A percentile compares a stretch with the other conserved stretches of the same genome.
Evolutionary conservation across 2,797 vertebrate species (phyloP).

Genomic region (Pipistrellus pipistrellus): DNA sequence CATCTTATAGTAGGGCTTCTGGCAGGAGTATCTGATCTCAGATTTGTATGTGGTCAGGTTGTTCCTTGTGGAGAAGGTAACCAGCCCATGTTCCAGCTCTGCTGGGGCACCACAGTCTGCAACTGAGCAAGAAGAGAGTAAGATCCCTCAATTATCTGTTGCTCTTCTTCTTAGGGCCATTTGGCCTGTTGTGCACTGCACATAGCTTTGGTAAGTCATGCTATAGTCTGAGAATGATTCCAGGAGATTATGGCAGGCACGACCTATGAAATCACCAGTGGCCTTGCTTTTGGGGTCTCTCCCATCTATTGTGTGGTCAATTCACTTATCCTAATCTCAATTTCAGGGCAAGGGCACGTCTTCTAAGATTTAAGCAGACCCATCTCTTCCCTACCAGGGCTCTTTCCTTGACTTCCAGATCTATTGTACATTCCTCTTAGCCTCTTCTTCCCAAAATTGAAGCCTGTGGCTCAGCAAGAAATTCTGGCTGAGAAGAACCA

Average conservation of each 20-base stretch:
- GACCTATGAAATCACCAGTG: neutral
- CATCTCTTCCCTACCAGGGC: neutral
- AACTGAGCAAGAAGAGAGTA: conserved; percentile 87
- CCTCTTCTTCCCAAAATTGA: conserved; percentile 23
- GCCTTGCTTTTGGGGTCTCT: neutral
- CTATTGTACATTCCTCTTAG: conserved; percentile 8
- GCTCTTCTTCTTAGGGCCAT: neutral
- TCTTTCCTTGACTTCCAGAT: conserved; percentile 30
- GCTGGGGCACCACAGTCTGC: conserved; percentile 93
- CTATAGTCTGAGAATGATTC: neutral
- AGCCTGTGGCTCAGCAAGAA: conserved; percentile 37
- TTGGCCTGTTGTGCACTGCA: neutral
- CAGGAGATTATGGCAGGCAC: neutral
- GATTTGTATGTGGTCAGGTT: conserved; percentile 94
- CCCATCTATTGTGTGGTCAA: neutral
- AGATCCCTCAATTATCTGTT: neutral
- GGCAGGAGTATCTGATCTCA: conserved; percentile 92
- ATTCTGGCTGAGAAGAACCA: neutral
- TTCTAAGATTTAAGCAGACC: conserved; percentile 19
- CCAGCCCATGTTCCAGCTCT: conserved; percentile 88
- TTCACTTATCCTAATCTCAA: neutral
- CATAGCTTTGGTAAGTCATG: neutral
- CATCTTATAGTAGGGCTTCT: conserved; percentile 88
- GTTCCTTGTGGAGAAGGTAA: conserved; percentile 90
- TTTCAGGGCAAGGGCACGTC: neutral